These are phyloP conservation scores for Meiosimyza decipiens DNA, from an alignment of 2,888 invertebrate species.

Conservation along the genomic window DNA sequence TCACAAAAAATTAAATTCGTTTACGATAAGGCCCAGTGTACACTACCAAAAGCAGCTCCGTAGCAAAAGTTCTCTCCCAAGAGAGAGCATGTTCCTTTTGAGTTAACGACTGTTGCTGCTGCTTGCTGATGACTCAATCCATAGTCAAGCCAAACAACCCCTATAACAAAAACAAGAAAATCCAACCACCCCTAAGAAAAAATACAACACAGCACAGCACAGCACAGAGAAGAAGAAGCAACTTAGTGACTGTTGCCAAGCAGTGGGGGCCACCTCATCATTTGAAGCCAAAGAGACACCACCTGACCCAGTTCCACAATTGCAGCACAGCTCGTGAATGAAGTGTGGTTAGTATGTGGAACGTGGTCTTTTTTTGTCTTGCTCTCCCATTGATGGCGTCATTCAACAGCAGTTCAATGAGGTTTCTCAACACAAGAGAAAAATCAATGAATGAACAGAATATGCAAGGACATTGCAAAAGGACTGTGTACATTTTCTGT, in stretches of 20 bases:
- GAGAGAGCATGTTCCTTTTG: too few relatives aligned
- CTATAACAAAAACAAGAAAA: too few relatives aligned
- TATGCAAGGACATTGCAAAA: too few relatives aligned
- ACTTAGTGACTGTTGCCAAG: not conserved
- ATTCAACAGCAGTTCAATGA: conserved; percentile 33
- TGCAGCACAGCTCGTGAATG: conserved; percentile 17
- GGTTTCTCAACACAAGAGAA: not conserved
- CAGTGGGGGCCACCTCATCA: not conserved
- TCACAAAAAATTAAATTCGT: too few relatives aligned
- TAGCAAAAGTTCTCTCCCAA: too few relatives aligned
- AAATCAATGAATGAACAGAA: conserved; percentile 33
- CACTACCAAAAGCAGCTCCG: too few relatives aligned
- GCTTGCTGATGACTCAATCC: too few relatives aligned
- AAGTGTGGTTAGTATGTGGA: conserved; percentile 19
- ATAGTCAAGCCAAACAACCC: too few relatives aligned
- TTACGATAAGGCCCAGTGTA: too few relatives aligned
- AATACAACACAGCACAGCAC: not conserved
- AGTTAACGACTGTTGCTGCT: too few relatives aligned
- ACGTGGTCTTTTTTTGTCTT: not conserved
- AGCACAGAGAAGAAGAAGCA: not conserved
- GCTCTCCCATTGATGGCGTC: conserved; percentile 30
- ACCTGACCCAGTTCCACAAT: conserved; percentile 36
- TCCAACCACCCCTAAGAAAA: not conserved
- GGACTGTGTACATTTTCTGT: too few relatives aligned
- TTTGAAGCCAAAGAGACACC: not conserved